phyloP scores from a whole-genome alignment of 2,113 vertebrate species.

The Catagonus wagneri region DNA sequence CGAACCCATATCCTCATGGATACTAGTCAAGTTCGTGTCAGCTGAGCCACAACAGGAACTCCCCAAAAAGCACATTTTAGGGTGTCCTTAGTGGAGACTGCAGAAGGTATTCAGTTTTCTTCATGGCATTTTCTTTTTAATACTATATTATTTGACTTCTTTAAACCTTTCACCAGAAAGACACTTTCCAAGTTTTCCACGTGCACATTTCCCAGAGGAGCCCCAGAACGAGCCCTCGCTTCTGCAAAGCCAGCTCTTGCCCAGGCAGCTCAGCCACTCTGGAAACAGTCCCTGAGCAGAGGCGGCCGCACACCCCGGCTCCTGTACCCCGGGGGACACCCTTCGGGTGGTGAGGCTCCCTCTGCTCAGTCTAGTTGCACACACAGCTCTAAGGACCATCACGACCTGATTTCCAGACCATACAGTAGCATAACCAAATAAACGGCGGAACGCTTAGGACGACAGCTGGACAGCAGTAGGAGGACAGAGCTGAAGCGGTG shows the following conservation, averaged over 20 bases:
- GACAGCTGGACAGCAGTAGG: background rate
- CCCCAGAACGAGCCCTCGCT: rapidly evolving
- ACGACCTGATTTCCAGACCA: background rate
- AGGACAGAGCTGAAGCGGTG: background rate
- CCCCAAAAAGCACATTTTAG: too few relatives aligned
- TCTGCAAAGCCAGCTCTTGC: rapidly evolving
- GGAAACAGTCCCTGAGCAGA: background rate
- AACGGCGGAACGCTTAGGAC: background rate
- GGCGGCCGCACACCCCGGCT: rapidly evolving
- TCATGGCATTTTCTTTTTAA: background rate
- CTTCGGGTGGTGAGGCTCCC: rapidly evolving
- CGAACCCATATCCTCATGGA: too few relatives aligned
- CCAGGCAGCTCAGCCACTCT: background rate
- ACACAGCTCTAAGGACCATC: background rate
- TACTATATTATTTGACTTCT: background rate
- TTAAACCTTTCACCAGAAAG: background rate
- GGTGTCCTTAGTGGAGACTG: rapidly evolving
- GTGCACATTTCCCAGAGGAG: background rate
- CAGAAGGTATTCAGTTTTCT: rapidly evolving
- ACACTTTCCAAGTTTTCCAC: background rate
- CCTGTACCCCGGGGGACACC: rapidly evolving
- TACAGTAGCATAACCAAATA: background rate
- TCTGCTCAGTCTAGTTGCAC: background rate
- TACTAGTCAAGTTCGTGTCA: too few relatives aligned
- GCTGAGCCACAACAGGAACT: too few relatives aligned